Conservation (phyloP, 2,797 vertebrate genomes). For the Babyrousa celebensis region DNA sequence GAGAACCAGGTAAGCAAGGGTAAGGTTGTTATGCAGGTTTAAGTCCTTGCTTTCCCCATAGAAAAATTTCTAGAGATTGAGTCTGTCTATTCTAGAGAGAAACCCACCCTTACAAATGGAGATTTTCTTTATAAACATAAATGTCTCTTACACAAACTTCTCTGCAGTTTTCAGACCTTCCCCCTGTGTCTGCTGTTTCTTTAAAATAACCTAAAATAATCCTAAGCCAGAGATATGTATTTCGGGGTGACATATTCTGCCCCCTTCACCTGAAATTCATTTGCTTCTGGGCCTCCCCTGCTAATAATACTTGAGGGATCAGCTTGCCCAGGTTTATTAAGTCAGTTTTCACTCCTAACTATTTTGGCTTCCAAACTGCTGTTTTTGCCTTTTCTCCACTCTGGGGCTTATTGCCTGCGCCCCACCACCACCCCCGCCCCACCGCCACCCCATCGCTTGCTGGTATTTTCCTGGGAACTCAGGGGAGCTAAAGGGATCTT, state of each 20-base stretch:
- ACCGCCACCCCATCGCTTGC: too few species aligned
- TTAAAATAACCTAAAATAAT: neutral
- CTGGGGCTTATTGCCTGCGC: neutral
- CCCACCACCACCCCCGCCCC: too few species aligned
- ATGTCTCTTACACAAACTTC: neutral
- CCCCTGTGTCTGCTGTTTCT: neutral
- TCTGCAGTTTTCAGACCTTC: neutral
- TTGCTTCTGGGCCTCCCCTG: neutral
- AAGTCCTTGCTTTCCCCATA: neutral
- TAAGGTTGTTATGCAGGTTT: neutral
- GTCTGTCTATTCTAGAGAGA: neutral
- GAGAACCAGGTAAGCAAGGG: too few species aligned
- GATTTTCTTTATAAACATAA: neutral
- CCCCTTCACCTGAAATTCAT: neutral
- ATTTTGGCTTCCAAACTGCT: neutral
- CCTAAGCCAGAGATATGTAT: neutral
- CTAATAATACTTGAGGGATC: neutral
- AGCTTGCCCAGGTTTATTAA: neutral
- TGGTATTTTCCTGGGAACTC: neutral
- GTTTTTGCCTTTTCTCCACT: neutral
- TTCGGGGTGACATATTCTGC: neutral
- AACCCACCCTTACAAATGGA: neutral
- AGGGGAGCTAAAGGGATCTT: neutral
- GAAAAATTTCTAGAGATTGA: neutral
- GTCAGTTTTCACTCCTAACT: neutral